Base-by-base conservation (phyloP, 2,888 invertebrate genomes). In the Noctua fimbriata region DNA sequence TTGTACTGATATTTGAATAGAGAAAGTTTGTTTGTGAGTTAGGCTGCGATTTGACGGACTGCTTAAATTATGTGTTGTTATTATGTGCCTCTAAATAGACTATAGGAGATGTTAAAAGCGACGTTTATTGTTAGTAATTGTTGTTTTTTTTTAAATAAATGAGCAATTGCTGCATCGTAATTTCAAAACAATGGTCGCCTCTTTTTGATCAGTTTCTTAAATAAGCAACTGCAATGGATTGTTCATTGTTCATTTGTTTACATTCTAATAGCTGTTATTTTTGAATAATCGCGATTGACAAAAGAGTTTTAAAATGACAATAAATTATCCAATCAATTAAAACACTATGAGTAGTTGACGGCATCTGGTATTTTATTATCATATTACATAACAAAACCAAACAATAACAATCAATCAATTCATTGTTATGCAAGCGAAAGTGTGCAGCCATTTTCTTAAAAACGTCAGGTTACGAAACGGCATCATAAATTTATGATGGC, bases 381-480 rank as follows among this genome's bases (percentile, higher is more conserved):
- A 85, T 81, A 87, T 88, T 83, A 85, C 87, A 74, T 76, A 88
- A 89, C 79, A 82, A 52, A 32, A 24, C 24, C 36, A 32, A 82
- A 86, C 73, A 78, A 85, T 75, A 82, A 65, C 82, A 78, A 90
- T 91, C 88, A 90, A 86, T 90, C 86, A 83, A 84, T 84, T 75
- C 73, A 88, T 90, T 89, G 87, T 92, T 92, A 89, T 79, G 88
- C 77, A 90, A 91, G 80, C 73, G 73, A 80, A 69, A 80, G 79
- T 63, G 66, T 66, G 82, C 79, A 85, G 81, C 78, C 9, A 83
- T 88, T 90, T 91, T 90, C 79, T 85, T 79, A 88, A 75, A 87
- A 90, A 87, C 78, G 36, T 66, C 55, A n/a, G 28, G 78, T 90
- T 89, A 81, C 85, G 83, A 87, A 87, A 90, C 81, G 28, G 83